A percentile compares a stretch with the other conserved stretches of the same genome.
Evolutionary conservation across 2,113 vertebrate genomes (phyloP).

Genomic region (Neofelis nebulosa): DNA sequence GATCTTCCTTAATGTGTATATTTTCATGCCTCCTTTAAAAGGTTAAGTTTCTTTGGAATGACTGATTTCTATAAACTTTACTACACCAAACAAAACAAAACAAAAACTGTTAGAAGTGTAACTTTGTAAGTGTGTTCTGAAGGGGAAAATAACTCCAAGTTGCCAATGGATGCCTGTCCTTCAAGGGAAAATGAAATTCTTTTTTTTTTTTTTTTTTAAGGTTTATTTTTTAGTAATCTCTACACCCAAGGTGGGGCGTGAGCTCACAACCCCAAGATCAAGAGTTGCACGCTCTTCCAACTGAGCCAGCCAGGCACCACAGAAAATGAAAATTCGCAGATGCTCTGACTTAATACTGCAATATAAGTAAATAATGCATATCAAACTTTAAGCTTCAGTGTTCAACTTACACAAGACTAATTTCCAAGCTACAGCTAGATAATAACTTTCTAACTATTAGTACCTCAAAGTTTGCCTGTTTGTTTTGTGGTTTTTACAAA

Average conservation of each 20-base stretch:
- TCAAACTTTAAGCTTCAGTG: background rate
- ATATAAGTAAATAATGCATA: background rate
- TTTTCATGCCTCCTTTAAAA: conserved; percentile 18
- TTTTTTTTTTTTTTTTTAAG: too few relatives aligned
- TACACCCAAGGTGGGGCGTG: too few relatives aligned
- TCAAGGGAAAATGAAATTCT: conserved; percentile 38
- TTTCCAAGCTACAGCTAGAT: background rate
- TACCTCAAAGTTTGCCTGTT: background rate
- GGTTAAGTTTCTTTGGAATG: background rate
- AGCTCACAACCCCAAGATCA: too few relatives aligned
- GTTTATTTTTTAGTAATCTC: too few relatives aligned
- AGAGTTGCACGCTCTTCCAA: too few relatives aligned
- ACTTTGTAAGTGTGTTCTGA: background rate
- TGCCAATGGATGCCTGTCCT: background rate
- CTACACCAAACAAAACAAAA: background rate
- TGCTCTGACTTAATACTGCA: background rate
- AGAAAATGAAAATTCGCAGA: background rate
- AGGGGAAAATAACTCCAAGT: background rate
- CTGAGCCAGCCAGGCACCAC: too few relatives aligned
- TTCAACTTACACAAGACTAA: background rate
- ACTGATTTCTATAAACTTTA: background rate
- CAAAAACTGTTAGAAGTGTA: background rate
- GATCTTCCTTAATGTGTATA: background rate
- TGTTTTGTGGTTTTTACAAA: background rate
- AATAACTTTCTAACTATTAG: background rate